A percentile compares a stretch with the other conserved stretches of the same genome.
Evolutionary conservation across 2,888 invertebrate species (phyloP).

Genomic region (Epinotia ramella): DNA sequence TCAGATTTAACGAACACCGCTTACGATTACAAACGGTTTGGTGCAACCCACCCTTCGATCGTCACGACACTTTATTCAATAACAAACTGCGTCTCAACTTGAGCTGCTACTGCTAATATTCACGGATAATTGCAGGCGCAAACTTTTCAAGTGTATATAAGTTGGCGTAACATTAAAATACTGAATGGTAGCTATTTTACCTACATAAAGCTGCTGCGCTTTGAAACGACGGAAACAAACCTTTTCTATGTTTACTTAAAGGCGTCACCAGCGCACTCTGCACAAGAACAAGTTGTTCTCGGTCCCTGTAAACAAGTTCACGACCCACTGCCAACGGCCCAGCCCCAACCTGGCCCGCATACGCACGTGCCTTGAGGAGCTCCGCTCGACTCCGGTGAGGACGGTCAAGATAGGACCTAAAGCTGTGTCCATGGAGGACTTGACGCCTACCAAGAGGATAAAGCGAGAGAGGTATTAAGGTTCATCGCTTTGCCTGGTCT

Average conservation of each 20-base stretch:
- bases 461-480: constrained; percentile 59
- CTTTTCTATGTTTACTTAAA: constrained; percentile 42
- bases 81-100: too few relatives aligned
- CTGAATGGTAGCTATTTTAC: too few relatives aligned
- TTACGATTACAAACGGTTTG: too few relatives aligned
- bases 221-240: neutral
- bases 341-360: constrained; percentile 67
- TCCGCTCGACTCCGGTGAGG: constrained; percentile 54
- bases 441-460: constrained; percentile 71
- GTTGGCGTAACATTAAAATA: too few relatives aligned
- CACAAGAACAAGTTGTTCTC: constrained; percentile 77
- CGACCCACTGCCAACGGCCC: constrained; percentile 58
- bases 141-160: too few relatives aligned
- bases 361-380: constrained; percentile 70
- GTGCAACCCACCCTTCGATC: too few relatives aligned
- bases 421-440: constrained; percentile 77
- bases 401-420: constrained; percentile 64
- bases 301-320: constrained; percentile 77
- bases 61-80: too few relatives aligned
- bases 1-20: too few relatives aligned
- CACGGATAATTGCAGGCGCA: too few relatives aligned
- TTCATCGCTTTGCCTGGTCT: neutral
- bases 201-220: too few relatives aligned
- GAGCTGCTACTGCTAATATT: too few relatives aligned
- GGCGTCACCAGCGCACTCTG: constrained; percentile 69